These are phyloP conservation scores for Anisognathus igniventris DNA, from an alignment of 2,797 vertebrate genomes.

Conservation along the genomic window DNA sequence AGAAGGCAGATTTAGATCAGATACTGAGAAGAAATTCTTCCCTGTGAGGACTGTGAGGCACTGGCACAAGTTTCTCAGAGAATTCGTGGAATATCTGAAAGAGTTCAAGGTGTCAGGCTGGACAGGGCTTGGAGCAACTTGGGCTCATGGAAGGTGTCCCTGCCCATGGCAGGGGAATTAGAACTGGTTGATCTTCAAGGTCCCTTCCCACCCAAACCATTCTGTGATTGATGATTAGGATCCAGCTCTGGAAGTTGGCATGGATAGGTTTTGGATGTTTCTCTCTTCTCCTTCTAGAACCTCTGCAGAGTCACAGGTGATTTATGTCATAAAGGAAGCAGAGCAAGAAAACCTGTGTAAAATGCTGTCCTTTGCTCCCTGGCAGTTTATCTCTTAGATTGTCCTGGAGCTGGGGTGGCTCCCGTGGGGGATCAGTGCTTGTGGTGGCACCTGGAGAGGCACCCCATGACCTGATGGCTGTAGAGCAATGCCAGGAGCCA, in stretches of 20 bases:
- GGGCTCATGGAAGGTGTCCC: neutral
- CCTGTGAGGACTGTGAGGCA: neutral
- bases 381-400: neutral
- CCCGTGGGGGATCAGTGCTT: accelerated
- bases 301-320: neutral
- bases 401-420: neutral
- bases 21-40: neutral
- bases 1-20: neutral
- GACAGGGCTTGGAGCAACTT: neutral
- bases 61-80: neutral
- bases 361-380: neutral
- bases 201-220: neutral
- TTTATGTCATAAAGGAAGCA: neutral
- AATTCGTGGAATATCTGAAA: accelerated
- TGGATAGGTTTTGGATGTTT: neutral
- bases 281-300: neutral
- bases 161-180: neutral
- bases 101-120: neutral
- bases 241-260: neutral
- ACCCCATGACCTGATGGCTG: accelerated
- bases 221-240: neutral
- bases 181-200: neutral
- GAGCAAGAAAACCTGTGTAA: neutral
- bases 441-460: neutral
- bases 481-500: neutral